Conservation (phyloP, 2,797 vertebrate genomes). For the Coilia nasus region DNA sequence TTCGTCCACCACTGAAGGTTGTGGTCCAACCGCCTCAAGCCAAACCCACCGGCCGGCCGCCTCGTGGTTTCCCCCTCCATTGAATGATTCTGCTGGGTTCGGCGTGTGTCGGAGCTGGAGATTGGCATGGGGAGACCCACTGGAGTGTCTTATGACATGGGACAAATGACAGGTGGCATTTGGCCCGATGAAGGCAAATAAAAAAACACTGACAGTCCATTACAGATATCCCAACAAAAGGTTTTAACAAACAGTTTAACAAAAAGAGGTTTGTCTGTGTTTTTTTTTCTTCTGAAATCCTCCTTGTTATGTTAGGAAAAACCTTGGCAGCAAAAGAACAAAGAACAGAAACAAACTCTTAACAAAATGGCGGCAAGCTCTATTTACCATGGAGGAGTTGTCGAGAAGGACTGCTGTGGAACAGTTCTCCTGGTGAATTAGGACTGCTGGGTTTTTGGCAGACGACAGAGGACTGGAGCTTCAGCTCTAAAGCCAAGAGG, state of each 20-base stretch:
- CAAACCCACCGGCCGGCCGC: background rate
- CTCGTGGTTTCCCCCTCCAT: background rate
- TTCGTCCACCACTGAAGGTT: constrained; percentile 14
- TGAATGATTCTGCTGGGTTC: background rate
- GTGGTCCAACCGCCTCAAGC: background rate
- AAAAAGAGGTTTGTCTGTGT: background rate
- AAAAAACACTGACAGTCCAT: constrained; percentile 14
- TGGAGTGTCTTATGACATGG: background rate
- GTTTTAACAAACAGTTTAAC: background rate
- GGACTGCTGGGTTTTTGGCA: constrained; percentile 22
- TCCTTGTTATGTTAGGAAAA: background rate
- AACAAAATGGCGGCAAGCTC: constrained; percentile 2
- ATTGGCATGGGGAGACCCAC: background rate
- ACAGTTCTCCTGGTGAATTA: background rate
- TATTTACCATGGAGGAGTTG: background rate
- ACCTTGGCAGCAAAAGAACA: constrained; percentile 38
- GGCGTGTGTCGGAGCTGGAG: background rate
- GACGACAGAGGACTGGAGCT: constrained; percentile 11
- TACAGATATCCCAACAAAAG: constrained; percentile 6
- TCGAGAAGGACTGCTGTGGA: background rate
- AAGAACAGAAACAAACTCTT: background rate
- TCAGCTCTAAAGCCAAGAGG: background rate
- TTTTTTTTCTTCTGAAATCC: background rate
- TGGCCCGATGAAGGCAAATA: constrained; percentile 5
- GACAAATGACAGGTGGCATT: background rate